Evolutionary conservation across 2,797 vertebrate genomes (phyloP), one percentile per base, ranked within the genome.

Genomic region (Buceros bicornis): DNA sequence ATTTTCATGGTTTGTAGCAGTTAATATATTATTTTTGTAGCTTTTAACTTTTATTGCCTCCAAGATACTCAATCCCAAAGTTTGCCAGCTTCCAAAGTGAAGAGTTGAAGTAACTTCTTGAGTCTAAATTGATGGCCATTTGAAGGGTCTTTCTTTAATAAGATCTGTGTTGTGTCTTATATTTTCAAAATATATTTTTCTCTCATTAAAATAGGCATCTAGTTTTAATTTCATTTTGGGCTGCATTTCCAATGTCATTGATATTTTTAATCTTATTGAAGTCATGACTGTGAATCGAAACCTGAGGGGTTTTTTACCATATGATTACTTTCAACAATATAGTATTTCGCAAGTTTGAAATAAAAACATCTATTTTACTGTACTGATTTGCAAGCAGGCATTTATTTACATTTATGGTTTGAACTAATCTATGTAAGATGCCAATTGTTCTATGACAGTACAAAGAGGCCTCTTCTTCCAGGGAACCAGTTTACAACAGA

Each of bases 81-180:
- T 69, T 40, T 94, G 48, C 21, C 33, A 82, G 10, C 37, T 78
- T 86, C 61, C 37, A 53, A 29, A 62, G 5, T 83, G 31, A 15
- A 60, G 42, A 67, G 24, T 0, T 53, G 65, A 90, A 86, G 11
- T 61, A 8, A 43, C 0, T 0, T 43, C 51, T 4, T 78, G 45
- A 61, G 33, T 56, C 20, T 50, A 48, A 72, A 92, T 45, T 17
- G 18, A 25, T 79, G 43, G 29, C 8, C 25, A 17, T 65, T 62
- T 73, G 24, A 90, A 88, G 8, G 25, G 9, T 35, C 61, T 67
- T 66, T 72, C 45, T 53, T 62, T 31, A 85, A 37, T 19, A 83
- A 21, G n/a, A 43, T 6, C 3, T 16, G 29, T 8, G 5, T 16
- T 61, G 13, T 60, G 15, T 20, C 16, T 72, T 72, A 53, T 3